Base-by-base conservation (phyloP, 2,888 invertebrate genomes). In the Ephialtes manifestator region DNA sequence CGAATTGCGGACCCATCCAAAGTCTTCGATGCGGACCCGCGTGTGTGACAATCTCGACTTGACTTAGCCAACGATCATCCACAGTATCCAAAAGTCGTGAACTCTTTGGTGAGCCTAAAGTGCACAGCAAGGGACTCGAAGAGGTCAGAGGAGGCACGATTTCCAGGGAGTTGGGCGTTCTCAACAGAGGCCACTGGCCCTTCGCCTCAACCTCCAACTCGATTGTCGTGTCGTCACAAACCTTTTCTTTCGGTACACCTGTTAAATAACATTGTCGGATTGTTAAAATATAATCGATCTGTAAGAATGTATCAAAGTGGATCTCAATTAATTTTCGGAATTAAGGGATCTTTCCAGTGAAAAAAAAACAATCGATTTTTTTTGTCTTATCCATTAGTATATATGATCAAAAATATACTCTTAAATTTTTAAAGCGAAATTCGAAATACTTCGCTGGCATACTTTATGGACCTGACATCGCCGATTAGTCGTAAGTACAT, bases 1-100 rank as follows among this genome's bases (percentile, higher is more conserved):
- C 97, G 94, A 99, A 99, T 95, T 99, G 99, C n/a, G 99, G 99
- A 11, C 99, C 99, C 99, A 99, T 99, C 99, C 99, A 99, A 31
- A 99, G 96, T 28, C 98, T 95, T 65, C 98, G 96, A 94, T 99
- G 99, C 10, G 99, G 99, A 20, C 99, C 99, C 4, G 98, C 97
- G 94, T 99, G 99, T 4, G 99, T 99, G 89, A 98, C 97, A 85
- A 99, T 99, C 95, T 99, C 99, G 77, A 99, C 99, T 95, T 99
- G 98, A 78, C 98, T 97, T 89, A 99, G 95, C 99, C 99, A 99
- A 84, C 97, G 96, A 93, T 98, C 98, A 86, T 96, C 95, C 90
- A 92, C 95, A 18, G 88, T 90, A 70, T 93, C 93, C 46, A 89
- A 43, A 18, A 91, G 90, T 75, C 91, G 91, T 2, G 89, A 88